These are phyloP conservation scores for Alviniconcha marisindica DNA, from an alignment of 1,140 invertebrate genomes.

Conservation along the genomic window DNA sequence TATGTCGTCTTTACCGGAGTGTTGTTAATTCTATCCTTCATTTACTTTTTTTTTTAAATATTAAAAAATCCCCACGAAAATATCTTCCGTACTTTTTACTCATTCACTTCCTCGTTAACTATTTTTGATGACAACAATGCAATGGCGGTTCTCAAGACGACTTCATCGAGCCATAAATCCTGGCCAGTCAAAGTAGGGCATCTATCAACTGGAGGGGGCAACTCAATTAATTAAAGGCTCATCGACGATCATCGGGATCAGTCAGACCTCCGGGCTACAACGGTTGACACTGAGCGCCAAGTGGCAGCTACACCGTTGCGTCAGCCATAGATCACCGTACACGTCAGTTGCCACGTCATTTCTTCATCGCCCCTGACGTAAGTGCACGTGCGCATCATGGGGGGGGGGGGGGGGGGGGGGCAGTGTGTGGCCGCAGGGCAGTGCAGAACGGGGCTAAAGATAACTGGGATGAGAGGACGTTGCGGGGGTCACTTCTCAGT, in stretches of 20 bases:
- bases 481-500: not conserved
- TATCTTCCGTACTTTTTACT: too few species aligned
- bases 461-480: not conserved
- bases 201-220: not conserved
- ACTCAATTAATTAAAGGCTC: slow-evolving; percentile 34
- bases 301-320: not conserved
- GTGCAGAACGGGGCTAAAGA: not conserved
- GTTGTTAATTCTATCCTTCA: too few species aligned
- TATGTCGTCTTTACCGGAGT: too few species aligned
- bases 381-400: not conserved
- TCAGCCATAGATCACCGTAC: slow-evolving; percentile 25
- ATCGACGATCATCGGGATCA: slow-evolving; percentile 7
- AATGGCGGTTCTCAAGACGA: not conserved
- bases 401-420: not conserved
- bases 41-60: too few species aligned
- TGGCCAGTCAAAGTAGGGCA: not conserved
- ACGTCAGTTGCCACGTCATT: slow-evolving; percentile 32
- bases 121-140: too few species aligned
- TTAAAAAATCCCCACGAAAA: too few species aligned
- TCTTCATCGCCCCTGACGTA: slow-evolving; percentile 22
- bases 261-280: not conserved
- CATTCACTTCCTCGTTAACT: too few species aligned
- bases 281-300: too few species aligned
- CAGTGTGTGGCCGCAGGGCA: not conserved
- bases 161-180: slow-evolving; percentile 25